Conservation (phyloP, 1,140 invertebrate species). For the Brachionus rotundiformis region DNA sequence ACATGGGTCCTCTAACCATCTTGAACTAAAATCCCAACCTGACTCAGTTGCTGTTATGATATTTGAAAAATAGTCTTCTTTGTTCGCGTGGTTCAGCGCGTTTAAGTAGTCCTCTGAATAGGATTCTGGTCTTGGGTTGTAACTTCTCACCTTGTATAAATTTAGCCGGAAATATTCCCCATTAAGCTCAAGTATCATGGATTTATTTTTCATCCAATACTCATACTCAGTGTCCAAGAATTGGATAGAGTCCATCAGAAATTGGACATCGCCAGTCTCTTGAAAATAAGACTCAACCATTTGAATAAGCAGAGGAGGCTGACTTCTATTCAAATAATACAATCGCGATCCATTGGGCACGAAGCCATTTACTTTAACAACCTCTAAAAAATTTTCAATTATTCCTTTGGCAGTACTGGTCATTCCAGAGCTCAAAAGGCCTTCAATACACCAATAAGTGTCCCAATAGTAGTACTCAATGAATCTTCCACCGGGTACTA, state of each 20-base stretch:
- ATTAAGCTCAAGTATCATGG: neutral
- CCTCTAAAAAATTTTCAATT: constrained; percentile 59
- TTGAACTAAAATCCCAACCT: constrained; percentile 89
- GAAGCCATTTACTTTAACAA: constrained; percentile 68
- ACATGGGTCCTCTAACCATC: constrained; percentile 72
- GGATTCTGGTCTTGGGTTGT: constrained; percentile 74
- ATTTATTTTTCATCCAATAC: constrained; percentile 49
- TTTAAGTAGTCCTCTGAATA: constrained; percentile 72
- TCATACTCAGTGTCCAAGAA: constrained; percentile 31
- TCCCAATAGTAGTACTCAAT: constrained; percentile 88
- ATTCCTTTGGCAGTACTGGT: constrained; percentile 75
- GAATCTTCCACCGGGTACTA: constrained; percentile 88
- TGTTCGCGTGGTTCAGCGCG: constrained; percentile 50
- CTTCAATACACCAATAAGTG: constrained; percentile 87
- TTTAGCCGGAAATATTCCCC: neutral
- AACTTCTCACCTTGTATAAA: neutral
- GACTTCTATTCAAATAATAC: constrained; percentile 80
- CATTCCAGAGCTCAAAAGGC: constrained; percentile 81
- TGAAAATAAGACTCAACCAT: constrained; percentile 69
- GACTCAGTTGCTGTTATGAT: constrained; percentile 85
- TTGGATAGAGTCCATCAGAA: neutral
- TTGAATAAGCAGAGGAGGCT: constrained; percentile 79
- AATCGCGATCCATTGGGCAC: constrained; percentile 86
- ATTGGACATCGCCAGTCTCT: neutral
- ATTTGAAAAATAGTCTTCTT: constrained; percentile 75